Percentiles rank a stretch among this genome's conserved stretches.
Evolutionary conservation across 2,113 vertebrate genomes (phyloP).

Genomic region (Marcusenius ussheri): DNA sequence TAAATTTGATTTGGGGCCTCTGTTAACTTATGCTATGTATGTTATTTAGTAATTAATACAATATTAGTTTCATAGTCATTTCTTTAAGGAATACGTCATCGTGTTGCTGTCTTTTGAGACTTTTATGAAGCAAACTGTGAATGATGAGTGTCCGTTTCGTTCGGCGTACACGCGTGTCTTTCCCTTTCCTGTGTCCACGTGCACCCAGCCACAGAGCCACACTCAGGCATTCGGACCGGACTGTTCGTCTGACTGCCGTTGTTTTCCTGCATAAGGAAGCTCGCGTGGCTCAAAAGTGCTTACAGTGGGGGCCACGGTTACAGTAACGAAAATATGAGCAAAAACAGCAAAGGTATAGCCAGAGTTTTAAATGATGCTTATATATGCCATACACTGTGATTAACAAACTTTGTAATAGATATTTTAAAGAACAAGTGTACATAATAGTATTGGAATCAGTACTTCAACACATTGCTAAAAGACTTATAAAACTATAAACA

Average conservation of each 20-base stretch:
- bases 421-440: constrained; percentile 8
- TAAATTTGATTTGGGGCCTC: not conserved
- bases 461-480: constrained; percentile 12
- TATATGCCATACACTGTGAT: constrained; percentile 19
- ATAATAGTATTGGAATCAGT: not conserved
- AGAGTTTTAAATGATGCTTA: constrained; percentile 2
- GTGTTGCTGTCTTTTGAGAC: not conserved
- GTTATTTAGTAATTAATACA: not conserved
- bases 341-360: not conserved
- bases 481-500: not conserved
- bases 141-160: not conserved
- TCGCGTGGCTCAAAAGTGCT: not conserved
- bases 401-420: not conserved
- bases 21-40: not conserved
- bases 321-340: not conserved
- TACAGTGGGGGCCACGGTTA: not conserved
- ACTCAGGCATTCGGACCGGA: not conserved
- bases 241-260: not conserved
- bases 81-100: not conserved
- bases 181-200: not conserved
- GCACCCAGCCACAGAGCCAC: not conserved
- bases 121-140: not conserved
- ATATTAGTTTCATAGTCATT: not conserved
- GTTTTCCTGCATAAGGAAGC: no score
- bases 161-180: no score